Evolutionary conservation across 1,140 invertebrate genomes (phyloP).

Genomic region (Trichonephila clavata): DNA sequence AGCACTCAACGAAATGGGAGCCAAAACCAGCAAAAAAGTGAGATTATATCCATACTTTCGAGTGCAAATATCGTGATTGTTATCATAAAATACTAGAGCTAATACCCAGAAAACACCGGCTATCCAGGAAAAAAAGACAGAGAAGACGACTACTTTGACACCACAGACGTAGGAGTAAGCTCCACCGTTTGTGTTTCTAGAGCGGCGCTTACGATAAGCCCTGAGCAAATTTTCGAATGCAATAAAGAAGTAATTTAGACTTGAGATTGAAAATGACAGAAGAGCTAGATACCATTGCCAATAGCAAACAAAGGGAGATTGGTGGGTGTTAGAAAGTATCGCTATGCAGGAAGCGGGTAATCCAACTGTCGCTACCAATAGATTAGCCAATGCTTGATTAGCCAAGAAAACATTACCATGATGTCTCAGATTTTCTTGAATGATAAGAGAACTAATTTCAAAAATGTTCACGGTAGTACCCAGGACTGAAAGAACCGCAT

Average conservation of each 20-base stretch:
- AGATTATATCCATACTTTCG: conserved; percentile 63
- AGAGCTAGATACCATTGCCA: conserved; percentile 86
- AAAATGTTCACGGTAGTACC: conserved; percentile 78
- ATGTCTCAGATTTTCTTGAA: conserved; percentile 74
- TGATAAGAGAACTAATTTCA: conserved; percentile 77
- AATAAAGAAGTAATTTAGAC: conserved; percentile 85
- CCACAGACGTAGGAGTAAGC: conserved; percentile 60
- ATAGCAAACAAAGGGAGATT: conserved; percentile 84
- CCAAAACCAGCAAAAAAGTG: conserved; percentile 71
- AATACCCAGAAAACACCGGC: conserved; percentile 65
- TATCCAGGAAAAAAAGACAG: conserved; percentile 68
- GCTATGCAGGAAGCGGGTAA: conserved; percentile 86
- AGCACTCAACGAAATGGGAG: conserved; percentile 60
- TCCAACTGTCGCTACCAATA: conserved; percentile 87
- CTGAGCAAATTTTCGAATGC: conserved; percentile 83
- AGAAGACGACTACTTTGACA: conserved; percentile 62
- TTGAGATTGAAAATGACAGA: conserved; percentile 86
- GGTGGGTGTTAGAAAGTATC: conserved; percentile 84
- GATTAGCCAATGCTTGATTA: conserved; percentile 88
- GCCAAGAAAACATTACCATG: conserved; percentile 89
- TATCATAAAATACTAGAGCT: conserved; percentile 61
- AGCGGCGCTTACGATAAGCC: conserved; percentile 71
- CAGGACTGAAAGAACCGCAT: conserved; percentile 73
- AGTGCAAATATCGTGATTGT: conserved; percentile 70
- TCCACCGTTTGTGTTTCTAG: conserved; percentile 20